phyloP scores from a whole-genome alignment of 2,113 vertebrate genomes.

The Psephotus haematonotus region DNA sequence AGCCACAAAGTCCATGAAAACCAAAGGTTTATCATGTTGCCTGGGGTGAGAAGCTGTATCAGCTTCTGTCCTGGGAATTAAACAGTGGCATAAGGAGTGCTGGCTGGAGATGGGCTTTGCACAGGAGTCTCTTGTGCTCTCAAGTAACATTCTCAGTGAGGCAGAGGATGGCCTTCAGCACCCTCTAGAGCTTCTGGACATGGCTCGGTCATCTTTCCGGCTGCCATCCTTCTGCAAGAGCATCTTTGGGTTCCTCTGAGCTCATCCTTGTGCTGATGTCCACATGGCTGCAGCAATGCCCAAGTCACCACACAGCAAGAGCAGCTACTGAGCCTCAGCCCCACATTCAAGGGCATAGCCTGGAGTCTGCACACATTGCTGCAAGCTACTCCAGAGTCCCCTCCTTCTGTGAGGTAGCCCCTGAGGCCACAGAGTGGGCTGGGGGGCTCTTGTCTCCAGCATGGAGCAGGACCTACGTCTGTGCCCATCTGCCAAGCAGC shows the following conservation, averaged over 20 bases:
- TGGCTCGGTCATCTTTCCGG: neutral
- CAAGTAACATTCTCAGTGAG: neutral
- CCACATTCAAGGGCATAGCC: fast-evolving
- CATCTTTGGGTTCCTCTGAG: neutral
- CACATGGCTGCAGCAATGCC: fast-evolving
- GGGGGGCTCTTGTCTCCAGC: neutral
- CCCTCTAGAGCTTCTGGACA: neutral
- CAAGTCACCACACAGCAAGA: fast-evolving
- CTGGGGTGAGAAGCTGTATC: neutral
- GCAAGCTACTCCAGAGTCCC: no score
- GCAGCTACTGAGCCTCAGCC: neutral
- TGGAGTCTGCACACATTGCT: fast-evolving
- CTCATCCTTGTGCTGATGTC: fast-evolving
- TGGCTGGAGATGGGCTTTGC: neutral
- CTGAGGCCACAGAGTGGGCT: neutral
- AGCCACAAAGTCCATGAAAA: neutral
- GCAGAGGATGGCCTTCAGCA: neutral
- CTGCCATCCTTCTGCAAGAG: neutral
- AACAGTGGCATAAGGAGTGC: neutral
- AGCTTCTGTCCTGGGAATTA: neutral
- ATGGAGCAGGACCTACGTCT: neutral
- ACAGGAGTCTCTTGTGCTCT: neutral
- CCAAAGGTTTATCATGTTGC: neutral
- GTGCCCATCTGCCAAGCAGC: neutral
- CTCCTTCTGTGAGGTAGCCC: neutral